Conservation (phyloP, 1,140 invertebrate species). For the Drosophila subobscura region DNA sequence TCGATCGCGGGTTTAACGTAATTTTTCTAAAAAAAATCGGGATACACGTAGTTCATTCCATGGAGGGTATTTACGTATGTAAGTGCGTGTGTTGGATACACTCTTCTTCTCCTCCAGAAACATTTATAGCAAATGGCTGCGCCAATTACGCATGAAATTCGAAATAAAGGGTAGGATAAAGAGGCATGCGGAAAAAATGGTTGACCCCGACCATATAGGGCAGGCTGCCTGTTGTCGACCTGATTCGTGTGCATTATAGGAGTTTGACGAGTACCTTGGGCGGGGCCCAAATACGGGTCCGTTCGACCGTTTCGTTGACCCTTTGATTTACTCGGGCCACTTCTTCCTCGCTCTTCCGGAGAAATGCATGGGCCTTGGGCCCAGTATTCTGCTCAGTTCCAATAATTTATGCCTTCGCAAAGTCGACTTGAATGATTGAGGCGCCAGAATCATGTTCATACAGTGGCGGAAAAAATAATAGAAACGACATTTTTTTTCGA, state of each 20-base stretch:
- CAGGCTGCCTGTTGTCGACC: slow-evolving; percentile 41
- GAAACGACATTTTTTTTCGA: no score
- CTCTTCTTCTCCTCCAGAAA: slow-evolving; percentile 18
- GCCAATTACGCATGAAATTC: slow-evolving; percentile 66
- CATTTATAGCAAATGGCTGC: slow-evolving; percentile 53
- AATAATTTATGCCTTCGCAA: slow-evolving; percentile 47
- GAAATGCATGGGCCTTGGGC: no score
- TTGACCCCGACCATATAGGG: no score
- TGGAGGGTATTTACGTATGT: no score
- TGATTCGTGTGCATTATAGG: slow-evolving; percentile 71
- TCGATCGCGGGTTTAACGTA: no score
- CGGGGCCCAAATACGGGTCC: slow-evolving; percentile 41
- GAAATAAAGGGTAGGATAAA: slow-evolving; percentile 8
- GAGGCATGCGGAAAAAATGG: slow-evolving; percentile 2
- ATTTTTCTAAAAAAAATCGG: no score
- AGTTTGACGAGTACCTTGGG: slow-evolving; percentile 52
- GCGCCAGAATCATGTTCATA: slow-evolving; percentile 16
- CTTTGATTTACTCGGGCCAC: slow-evolving; percentile 49
- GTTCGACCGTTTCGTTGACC: slow-evolving; percentile 54
- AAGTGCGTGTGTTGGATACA: no score
- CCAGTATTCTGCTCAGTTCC: slow-evolving; percentile 23
- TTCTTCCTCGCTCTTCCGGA: no score
- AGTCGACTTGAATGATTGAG: slow-evolving; percentile 74
- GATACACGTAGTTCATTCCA: no score
- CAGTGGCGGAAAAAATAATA: no score